These are phyloP conservation scores for Littorina saxatilis DNA, from an alignment of 1,140 invertebrate genomes.

Conservation along the genomic window DNA sequence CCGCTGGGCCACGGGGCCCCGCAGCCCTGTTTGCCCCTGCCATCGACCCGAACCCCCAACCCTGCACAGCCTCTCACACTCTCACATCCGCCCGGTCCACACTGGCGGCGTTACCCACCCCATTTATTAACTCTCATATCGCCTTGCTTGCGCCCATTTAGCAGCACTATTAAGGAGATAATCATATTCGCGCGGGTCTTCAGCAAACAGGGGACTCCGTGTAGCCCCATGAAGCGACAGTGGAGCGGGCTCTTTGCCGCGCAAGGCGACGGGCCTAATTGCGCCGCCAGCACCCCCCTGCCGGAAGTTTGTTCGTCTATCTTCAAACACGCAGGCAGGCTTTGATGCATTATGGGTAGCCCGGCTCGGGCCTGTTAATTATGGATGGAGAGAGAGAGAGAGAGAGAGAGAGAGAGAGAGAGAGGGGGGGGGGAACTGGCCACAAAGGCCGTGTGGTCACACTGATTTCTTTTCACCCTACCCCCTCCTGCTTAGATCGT, in stretches of 20 bases:
- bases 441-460: conserved; percentile 9
- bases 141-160: conserved; percentile 25
- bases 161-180: conserved; percentile 35
- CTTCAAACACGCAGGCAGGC: conserved; percentile 33
- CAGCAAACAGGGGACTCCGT: conserved; percentile 27
- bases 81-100: conserved; percentile 16
- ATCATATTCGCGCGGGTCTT: conserved; percentile 38
- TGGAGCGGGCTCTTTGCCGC: not conserved
- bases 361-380: conserved; percentile 22
- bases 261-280: conserved; percentile 20
- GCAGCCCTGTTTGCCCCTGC: not conserved
- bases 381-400: not conserved
- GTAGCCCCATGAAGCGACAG: conserved; percentile 13
- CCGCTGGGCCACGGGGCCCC: not conserved
- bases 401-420: not conserved
- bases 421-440: not conserved
- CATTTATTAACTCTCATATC: conserved; percentile 38
- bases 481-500: not conserved
- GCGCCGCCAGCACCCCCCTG: conserved; percentile 11
- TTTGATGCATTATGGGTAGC: conserved; percentile 31
- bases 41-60: not conserved
- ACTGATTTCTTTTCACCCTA: not conserved
- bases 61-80: not conserved
- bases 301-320: conserved; percentile 40
- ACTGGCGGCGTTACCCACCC: conserved; percentile 18